phyloP scores from a whole-genome alignment of 2,797 vertebrate genomes.

The Bovichtus variegatus region DNA sequence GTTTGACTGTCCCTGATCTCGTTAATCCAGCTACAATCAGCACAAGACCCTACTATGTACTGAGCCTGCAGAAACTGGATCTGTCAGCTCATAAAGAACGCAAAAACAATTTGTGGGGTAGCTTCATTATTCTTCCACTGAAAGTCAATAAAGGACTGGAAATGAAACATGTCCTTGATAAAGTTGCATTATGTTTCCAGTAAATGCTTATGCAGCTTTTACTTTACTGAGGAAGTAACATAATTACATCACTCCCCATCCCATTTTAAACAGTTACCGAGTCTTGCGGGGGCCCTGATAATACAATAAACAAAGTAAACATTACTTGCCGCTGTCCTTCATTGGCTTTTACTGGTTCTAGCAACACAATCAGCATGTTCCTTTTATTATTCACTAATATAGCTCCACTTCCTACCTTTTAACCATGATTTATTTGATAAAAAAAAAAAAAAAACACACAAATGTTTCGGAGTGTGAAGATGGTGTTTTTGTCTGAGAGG shows the following conservation, averaged over 20 bases:
- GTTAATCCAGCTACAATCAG: conserved; percentile 25
- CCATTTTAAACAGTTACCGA: neutral
- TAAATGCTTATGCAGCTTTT: conserved; percentile 1
- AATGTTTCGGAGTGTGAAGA: conserved; percentile 1
- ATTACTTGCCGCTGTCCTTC: neutral
- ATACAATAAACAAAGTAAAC: neutral
- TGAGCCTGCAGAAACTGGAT: conserved; percentile 5
- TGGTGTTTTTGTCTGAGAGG: conserved; percentile 16
- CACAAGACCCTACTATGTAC: neutral
- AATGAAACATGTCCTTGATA: conserved; percentile 17
- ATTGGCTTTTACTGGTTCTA: neutral
- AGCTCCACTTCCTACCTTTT: neutral
- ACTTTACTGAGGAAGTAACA: neutral
- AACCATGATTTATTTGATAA: conserved; percentile 7
- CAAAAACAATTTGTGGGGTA: conserved; percentile 1
- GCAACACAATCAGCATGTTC: conserved; percentile 3
- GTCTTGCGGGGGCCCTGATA: neutral
- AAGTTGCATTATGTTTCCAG: conserved; percentile 3
- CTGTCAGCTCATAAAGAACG: conserved; percentile 38
- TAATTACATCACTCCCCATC: neutral
- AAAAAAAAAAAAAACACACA: too few species aligned
- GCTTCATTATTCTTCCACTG: conserved; percentile 26
- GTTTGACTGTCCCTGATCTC: conserved; percentile 27
- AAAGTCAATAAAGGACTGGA: neutral
- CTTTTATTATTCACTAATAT: conserved; percentile 14